Evolutionary conservation across 2,797 vertebrate species (phyloP).

Genomic region (Periophthalmus magnuspinnatus): DNA sequence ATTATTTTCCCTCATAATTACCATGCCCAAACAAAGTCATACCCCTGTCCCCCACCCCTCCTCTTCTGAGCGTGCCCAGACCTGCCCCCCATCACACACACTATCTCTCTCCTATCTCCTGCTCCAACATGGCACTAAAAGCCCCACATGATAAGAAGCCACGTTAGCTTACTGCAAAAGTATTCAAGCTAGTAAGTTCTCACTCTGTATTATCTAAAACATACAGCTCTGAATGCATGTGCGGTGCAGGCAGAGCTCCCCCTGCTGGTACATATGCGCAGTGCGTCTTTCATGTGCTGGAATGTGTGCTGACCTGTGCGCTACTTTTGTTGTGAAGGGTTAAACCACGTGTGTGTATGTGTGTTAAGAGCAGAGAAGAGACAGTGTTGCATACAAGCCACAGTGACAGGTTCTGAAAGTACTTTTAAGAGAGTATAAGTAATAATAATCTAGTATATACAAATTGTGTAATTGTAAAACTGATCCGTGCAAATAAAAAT

Average conservation of each 20-base stretch:
- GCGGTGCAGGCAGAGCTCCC: constrained; percentile 40
- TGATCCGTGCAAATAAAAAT: not conserved
- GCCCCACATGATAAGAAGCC: not conserved
- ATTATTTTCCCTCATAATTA: not conserved
- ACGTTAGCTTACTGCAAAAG: not conserved
- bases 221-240: not conserved
- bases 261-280: constrained; percentile 42
- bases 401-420: not conserved
- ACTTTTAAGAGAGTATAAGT: not conserved
- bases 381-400: not conserved
- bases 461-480: not conserved
- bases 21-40: too few species aligned
- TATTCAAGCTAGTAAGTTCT: not conserved
- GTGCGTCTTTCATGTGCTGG: constrained; percentile 5
- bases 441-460: not conserved
- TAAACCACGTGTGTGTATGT: not conserved
- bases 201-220: not conserved
- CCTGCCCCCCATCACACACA: constrained; percentile 39
- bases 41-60: too few species aligned
- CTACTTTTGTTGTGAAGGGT: not conserved
- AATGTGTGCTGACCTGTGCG: not conserved
- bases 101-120: not conserved
- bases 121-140: constrained; percentile 17
- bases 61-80: constrained; percentile 51
- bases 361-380: not conserved